Evolutionary conservation across 2,888 invertebrate species (phyloP), one percentile per base, ranked within the genome.

Genomic region (Drosophila atripex): DNA sequence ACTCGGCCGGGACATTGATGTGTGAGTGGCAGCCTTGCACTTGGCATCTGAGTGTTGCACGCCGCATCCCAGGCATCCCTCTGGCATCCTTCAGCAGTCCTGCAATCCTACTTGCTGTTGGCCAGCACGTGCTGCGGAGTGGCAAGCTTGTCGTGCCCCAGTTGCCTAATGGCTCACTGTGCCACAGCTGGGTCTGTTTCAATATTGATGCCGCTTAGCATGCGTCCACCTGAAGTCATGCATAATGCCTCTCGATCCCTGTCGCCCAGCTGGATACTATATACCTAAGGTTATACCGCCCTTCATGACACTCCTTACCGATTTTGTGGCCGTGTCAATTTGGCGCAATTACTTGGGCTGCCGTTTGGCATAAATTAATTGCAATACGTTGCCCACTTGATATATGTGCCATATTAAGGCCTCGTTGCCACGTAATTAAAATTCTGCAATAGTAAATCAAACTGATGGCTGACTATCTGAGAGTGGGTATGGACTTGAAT

Each of bases 311-410:
- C 7, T 14, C 23, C 45, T 12, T 7, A 21, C 16, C 18, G 43
- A 46, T 18, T 41, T 76, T 84, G 80, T 52, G 79, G 73, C 73
- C 66, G 69, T 77, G 72, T 79, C 80, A 86, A 83, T 86, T 83
- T 74, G 51, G 54, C 63, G 79, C 79, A 86, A 83, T 83, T 86
- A 88, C 76, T 77, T 86, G 54, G 68, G 51, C 55, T 73, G 76
- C 74, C 78, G 70, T 74, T 83, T 83, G 76, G 77, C 77, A 88
- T 83, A 83, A 77, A 83, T 88, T 88, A 88, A 76, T 82, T 76
- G 72, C 79, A 80, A 64, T 71, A 60, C 61, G 35, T 71, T 56
- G 18, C 18, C 53, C 65, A 58, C 70, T 77, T 87, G 88, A 82
- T 79, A 71, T 87, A 77, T 82, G 77, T 57, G 66, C 69, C 70